These are phyloP conservation scores for Meteorus sp. DNA, from an alignment of 1,140 invertebrate species.

Conservation along the genomic window DNA sequence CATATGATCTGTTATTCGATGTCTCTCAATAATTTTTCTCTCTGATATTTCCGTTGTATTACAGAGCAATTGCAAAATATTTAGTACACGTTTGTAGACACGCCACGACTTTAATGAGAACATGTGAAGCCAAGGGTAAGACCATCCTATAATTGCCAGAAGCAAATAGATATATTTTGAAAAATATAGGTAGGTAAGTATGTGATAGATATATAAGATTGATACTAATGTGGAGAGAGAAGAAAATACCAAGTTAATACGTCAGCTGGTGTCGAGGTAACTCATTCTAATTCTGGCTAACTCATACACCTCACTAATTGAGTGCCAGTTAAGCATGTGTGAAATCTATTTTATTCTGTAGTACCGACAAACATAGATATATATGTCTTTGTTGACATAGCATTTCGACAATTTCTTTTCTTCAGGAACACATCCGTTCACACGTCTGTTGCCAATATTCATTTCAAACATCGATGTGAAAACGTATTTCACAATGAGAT, in stretches of 20 bases:
- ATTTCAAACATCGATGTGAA: neutral
- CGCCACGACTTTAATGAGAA: constrained; percentile 40
- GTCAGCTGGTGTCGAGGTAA: constrained; percentile 20
- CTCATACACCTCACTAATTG: constrained; percentile 15
- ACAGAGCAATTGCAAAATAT: constrained; percentile 10
- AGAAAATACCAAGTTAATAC: constrained; percentile 10
- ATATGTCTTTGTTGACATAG: too few relatives aligned
- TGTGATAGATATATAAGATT: too few relatives aligned
- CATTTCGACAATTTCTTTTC: too few relatives aligned
- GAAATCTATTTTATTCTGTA: constrained; percentile 8
- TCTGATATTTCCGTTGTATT: too few relatives aligned
- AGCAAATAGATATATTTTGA: constrained; percentile 1
- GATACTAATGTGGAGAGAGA: too few relatives aligned
- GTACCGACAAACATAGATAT: neutral
- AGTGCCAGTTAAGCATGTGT: neutral
- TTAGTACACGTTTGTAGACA: constrained; percentile 25
- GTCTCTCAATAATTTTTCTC: too few relatives aligned
- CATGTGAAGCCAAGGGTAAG: constrained; percentile 32
- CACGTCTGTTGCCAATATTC: neutral
- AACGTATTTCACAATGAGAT: neutral
- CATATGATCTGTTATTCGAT: too few relatives aligned
- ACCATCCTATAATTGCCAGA: constrained; percentile 34
- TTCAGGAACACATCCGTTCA: too few relatives aligned
- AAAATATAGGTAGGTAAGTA: too few relatives aligned
- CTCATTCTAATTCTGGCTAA: constrained; percentile 26